phyloP scores from a whole-genome alignment of 2,888 invertebrate species.

The Drosophila barbarae region DNA sequence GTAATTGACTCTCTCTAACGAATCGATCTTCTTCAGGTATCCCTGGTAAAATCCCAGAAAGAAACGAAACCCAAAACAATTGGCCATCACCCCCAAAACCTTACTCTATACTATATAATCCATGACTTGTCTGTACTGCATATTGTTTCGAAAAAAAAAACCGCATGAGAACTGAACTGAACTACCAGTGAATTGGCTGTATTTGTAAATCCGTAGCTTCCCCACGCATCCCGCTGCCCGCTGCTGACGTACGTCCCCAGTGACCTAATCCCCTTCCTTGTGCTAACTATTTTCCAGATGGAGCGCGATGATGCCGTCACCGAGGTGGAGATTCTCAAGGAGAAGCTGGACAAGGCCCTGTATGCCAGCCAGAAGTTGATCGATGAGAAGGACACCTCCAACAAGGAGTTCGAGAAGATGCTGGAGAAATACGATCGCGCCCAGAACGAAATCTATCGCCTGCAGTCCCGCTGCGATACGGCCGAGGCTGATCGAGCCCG shows the following conservation, averaged over 20 bases:
- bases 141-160: conserved; percentile 24
- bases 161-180: conserved; percentile 62
- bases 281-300: conserved; percentile 81
- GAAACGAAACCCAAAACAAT: conserved; percentile 42
- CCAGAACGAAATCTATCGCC: conserved; percentile 92
- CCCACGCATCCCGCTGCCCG: conserved; percentile 42
- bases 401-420: conserved; percentile 95
- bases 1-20: conserved; percentile 78
- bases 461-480: conserved; percentile 93
- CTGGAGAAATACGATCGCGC: conserved; percentile 95
- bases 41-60: conserved; percentile 4
- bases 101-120: conserved; percentile 28
- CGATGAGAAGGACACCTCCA: conserved; percentile 92
- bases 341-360: conserved; percentile 93
- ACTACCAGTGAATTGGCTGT: conserved; percentile 74
- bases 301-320: conserved; percentile 92
- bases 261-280: not conserved
- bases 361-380: conserved; percentile 90
- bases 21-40: conserved; percentile 30
- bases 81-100: conserved; percentile 45
- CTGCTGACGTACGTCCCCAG: too few species aligned
- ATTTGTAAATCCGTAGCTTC: conserved; percentile 77
- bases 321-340: conserved; percentile 92
- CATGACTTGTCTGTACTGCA: conserved; percentile 35
- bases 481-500: conserved; percentile 93